Evolutionary conservation across 2,888 invertebrate genomes (phyloP), one percentile per base, ranked within the genome.

Genomic region (Lagria hirta): DNA sequence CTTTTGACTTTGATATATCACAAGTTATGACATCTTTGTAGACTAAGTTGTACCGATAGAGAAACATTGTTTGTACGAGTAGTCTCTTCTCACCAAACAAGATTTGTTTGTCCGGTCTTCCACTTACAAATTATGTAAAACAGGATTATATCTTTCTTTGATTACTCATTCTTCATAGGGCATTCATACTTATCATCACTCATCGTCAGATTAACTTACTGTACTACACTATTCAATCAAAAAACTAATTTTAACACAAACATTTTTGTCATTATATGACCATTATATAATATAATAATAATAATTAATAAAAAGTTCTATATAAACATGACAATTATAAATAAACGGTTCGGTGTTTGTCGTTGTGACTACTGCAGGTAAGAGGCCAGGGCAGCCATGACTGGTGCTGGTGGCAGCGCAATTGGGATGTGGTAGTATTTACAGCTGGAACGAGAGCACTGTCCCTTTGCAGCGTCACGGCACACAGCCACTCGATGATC

Each of bases 371-470:
- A 60, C 63, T 70, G 75, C 62, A 75, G 74, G 65, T 68, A 72
- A 60, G 72, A 66, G 60, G 71, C 62, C 51, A 72, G 71, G 71
- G 81, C 79, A 68, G 83, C 82, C 82, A 83, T 83, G 69, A 83
- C 75, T 64, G 82, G 81, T 68, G 89, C 89, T 69, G 89, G 88
- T 69, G 89, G 89, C 81, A 90, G 77, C 70, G 83, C 84, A 73
- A 91, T 84, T 69, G 93, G 92, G 83, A 94, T 91, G 83, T 94
- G 93, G 83, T 93, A 94, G 82, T 91, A 94, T 84, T 93, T 94
- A 86, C 94, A 94, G 76, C 87, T 83, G 76, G 89, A 86, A 75
- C 93, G 88, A 73, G 86, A 83, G 77, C 94, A 94, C 76, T 88
- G 83, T 76, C 92, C 92, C 75, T 91, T 91, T 70, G 89, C 91